Evolutionary conservation across 2,113 vertebrate genomes (phyloP), one percentile per base, ranked within the genome.

Genomic region (Ptilorrhoa leucosticta): DNA sequence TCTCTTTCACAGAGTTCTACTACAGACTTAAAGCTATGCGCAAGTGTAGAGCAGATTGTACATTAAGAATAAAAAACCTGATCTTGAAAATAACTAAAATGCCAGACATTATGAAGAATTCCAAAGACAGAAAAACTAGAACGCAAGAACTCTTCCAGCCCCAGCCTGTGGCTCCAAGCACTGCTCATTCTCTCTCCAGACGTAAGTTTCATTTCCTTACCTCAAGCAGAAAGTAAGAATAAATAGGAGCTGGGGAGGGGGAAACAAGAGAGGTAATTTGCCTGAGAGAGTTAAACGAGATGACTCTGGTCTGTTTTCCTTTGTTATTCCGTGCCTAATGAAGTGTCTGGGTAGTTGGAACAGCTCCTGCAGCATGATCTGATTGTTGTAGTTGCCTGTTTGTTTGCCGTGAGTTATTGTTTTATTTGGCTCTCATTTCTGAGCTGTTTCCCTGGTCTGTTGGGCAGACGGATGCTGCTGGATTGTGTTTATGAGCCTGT

Each of bases 351-450:
- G 76, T 66, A 91, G 83, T 40, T 96, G 96, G 94, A 95, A 85
- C 83, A 44, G 92, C 53, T 97, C 70, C 83, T 95, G 89, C 89
- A 87, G 94, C 92, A 89, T 31, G 93, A 89, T 95, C 90, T 81
- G 92, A 93, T 89, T 90, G 90, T 93, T 93, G 88, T 57, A 90
- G 92, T 77, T 85, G 93, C 89, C 87, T 92, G 94, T 93, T 97
- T 96, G 94, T 89, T 96, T 94, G 86, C 92, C 4, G 30, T 89
- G 77, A 97, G 80, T 94, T 94, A 96, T 94, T 97, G 96, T 97
- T 97, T 97, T 94, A 90, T 92, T 96, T 97, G 97, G 97, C 96
- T 96, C 88, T 76, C 66, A 11, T 89, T 96, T 94, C 89, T 58
- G 94, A 97, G 91, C 91, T 35, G 18, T 90, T 96, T 93, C 92